Base-by-base conservation (phyloP, 2,888 invertebrate species). In the Drosophila robusta region DNA sequence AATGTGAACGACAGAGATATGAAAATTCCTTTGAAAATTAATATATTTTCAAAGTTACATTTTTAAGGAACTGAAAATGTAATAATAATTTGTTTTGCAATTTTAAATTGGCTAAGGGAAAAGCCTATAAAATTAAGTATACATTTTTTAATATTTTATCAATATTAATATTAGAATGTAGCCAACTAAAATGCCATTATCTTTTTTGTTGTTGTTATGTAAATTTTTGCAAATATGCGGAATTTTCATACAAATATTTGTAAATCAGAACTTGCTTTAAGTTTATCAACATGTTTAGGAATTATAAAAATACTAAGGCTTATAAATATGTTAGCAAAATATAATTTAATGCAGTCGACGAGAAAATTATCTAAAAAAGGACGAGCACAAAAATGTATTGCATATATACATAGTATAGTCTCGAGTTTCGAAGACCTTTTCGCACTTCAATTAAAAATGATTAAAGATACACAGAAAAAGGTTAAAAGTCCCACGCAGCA, bases 391-490 rank as follows among this genome's bases (percentile, higher is more conserved):
- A 62, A 5, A 11, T 24, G 18, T 58, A 16, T 32, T 41, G 51
- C 46, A 39, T 38, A 38, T 49, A 49, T 29, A 29, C n/a, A 36
- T n/a, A 7, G 26, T 7, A 29, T 29, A 16, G 38, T 55, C 54
- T 51, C 45, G 41, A 41, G 57, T 4, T 60, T 29, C 29, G 11
- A 49, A 50, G 66, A 69, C 67, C 85, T 67, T 78, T 78, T 65
- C 41, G 57, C 65, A 62, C 65, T 82, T 85, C 79, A 81, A 87
- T 81, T 85, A 82, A 85, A 81, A 85, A 78, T 81, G 69, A 87
- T 85, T 81, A 70, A 87, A 87, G 79, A 78, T 72, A 87, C 72
- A 73, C 79, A 75, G 46, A 71, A 65, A 82, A 76, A 71, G 78
- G 78, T 71, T 78, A 71, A 80, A 80, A 62, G 75, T 65, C 61